phyloP scores from a whole-genome alignment of 2,113 vertebrate species.

The Telmatochromis sp. region DNA sequence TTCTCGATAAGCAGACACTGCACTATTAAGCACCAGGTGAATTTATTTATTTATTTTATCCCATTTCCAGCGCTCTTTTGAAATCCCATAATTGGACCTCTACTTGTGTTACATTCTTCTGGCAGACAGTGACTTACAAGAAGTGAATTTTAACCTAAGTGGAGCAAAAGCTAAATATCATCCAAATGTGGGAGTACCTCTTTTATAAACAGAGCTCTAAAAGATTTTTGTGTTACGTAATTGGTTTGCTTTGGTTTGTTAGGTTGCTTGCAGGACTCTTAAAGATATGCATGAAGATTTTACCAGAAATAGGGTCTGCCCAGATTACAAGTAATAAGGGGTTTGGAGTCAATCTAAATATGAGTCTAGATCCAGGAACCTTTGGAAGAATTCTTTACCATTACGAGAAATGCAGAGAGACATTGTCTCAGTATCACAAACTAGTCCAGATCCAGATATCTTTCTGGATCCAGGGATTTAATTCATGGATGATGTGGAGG shows the following conservation, averaged over 20 bases:
- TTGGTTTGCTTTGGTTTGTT: background rate
- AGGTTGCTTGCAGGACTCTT: background rate
- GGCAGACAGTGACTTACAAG: background rate
- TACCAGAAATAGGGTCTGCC: background rate
- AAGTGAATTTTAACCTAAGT: background rate
- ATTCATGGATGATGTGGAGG: background rate
- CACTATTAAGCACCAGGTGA: background rate
- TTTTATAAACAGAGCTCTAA: background rate
- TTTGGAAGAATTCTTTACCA: background rate
- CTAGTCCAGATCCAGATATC: background rate
- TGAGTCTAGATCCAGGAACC: background rate
- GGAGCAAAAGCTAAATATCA: background rate
- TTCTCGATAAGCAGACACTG: background rate
- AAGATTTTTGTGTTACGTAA: background rate
- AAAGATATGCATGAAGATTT: background rate
- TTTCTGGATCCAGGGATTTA: background rate
- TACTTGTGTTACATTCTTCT: background rate
- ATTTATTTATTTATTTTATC: background rate
- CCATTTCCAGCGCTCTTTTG: background rate
- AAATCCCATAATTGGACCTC: background rate
- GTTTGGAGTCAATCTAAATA: background rate
- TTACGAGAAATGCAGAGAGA: background rate
- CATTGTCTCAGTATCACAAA: background rate
- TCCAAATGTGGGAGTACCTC: background rate
- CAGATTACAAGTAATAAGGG: background rate